A percentile compares a stretch with the other conserved stretches of the same genome.
phyloP scores from a whole-genome alignment of 2,113 vertebrate genomes.

The Eolophus roseicapilla region DNA sequence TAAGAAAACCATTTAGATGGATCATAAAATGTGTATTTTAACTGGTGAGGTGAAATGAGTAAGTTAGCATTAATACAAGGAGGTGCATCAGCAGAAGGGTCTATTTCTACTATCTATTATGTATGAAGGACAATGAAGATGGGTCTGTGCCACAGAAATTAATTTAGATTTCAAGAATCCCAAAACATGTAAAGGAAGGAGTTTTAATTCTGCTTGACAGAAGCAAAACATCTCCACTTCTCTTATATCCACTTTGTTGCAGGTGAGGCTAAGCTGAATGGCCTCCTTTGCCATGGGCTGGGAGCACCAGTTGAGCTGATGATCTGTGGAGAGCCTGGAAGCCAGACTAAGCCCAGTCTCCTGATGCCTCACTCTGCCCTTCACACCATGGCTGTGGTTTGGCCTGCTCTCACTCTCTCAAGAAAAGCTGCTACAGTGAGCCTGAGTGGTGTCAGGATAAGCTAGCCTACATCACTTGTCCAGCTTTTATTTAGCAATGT shows the following conservation, averaged over 20 bases:
- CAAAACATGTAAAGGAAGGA: background rate
- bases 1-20: background rate
- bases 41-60: background rate
- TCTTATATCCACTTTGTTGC: background rate
- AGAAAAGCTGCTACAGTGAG: background rate
- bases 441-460: background rate
- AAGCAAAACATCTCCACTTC: background rate
- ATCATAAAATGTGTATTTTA: background rate
- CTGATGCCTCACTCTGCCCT: background rate
- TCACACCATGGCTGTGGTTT: background rate
- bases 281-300: background rate
- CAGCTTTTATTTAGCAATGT: background rate
- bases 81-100: background rate
- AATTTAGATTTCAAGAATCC: background rate
- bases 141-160: background rate
- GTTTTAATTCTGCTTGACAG: background rate
- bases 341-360: background rate
- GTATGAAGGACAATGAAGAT: constrained; percentile 1
- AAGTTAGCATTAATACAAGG: background rate
- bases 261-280: background rate
- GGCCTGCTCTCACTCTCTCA: background rate
- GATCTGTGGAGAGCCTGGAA: background rate
- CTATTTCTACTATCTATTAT: background rate
- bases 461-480: background rate
- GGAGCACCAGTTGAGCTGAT: background rate